Percentiles rank a stretch among this genome's conserved stretches.
These are phyloP conservation scores for Ara ararauna DNA, from an alignment of 2,797 vertebrate genomes.

Conservation along the genomic window DNA sequence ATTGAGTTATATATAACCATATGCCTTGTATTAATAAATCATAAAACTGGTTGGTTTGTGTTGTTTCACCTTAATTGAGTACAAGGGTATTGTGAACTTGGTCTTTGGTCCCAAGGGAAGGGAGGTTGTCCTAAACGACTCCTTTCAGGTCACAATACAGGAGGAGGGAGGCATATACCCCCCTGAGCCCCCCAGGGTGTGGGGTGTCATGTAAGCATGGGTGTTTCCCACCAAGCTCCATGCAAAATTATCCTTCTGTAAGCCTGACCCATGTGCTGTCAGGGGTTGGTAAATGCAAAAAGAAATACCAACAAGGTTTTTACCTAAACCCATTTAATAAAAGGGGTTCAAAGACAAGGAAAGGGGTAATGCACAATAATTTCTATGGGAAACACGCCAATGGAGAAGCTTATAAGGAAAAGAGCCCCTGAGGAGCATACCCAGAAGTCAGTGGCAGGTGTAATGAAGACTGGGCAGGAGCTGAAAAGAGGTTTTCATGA, in stretches of 20 bases:
- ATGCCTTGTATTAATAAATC: neutral
- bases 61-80: neutral
- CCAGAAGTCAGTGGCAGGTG: neutral
- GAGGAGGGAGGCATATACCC: neutral
- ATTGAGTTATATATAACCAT: neutral
- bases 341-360: neutral
- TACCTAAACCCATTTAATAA: neutral
- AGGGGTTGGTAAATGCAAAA: neutral
- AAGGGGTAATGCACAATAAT: neutral
- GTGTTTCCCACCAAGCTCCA: neutral
- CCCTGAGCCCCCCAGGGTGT: too few relatives aligned
- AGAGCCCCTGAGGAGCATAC: neutral
- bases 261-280: neutral
- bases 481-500: neutral
- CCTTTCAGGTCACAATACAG: neutral
- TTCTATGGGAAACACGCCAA: neutral
- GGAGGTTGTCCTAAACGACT: neutral
- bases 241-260: neutral
- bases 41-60: neutral
- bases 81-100: neutral
- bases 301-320: neutral
- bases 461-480: neutral
- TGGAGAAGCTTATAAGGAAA: neutral
- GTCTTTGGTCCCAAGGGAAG: neutral
- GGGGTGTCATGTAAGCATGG: accelerated